phyloP scores from a whole-genome alignment of 2,797 vertebrate genomes.

The Denticeps clupeoides region DNA sequence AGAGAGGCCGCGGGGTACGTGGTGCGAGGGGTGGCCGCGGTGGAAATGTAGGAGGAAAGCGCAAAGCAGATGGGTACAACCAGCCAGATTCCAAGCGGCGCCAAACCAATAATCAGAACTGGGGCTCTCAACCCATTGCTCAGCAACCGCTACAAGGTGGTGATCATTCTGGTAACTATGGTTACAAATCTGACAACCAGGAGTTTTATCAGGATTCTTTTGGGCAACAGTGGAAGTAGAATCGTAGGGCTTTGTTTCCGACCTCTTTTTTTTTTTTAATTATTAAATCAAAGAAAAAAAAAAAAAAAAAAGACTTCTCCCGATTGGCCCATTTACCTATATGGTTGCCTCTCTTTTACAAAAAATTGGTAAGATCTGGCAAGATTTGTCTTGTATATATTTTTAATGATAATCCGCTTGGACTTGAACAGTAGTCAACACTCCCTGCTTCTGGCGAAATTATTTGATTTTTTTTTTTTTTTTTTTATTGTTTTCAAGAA shows the following conservation, averaged over 20 bases:
- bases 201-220: constrained; percentile 99
- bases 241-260: constrained; percentile 65
- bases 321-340: constrained; percentile 76
- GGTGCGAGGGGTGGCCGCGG: constrained; percentile 96
- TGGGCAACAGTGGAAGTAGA: constrained; percentile 99
- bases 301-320: constrained; percentile 78
- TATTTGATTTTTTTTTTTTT: constrained; percentile 62
- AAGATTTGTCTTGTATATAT: constrained; percentile 92
- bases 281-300: constrained; percentile 47
- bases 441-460: constrained; percentile 89
- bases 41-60: constrained; percentile 99
- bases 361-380: constrained; percentile 91
- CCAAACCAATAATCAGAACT: constrained; percentile 99
- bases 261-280: constrained; percentile 28
- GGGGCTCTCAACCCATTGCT: constrained; percentile 99
- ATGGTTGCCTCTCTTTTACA: constrained; percentile 70
- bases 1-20: constrained; percentile 98
- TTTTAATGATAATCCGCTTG: constrained; percentile 93
- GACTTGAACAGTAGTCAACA: constrained; percentile 77
- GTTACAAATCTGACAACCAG: constrained; percentile 98
- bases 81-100: constrained; percentile 99
- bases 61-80: constrained; percentile 99
- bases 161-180: constrained; percentile 97
- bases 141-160: constrained; percentile 98
- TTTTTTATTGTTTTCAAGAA: constrained; percentile 66